These are phyloP conservation scores for Python bivittatus DNA, from an alignment of 2,113 vertebrate species.

Conservation along the genomic window DNA sequence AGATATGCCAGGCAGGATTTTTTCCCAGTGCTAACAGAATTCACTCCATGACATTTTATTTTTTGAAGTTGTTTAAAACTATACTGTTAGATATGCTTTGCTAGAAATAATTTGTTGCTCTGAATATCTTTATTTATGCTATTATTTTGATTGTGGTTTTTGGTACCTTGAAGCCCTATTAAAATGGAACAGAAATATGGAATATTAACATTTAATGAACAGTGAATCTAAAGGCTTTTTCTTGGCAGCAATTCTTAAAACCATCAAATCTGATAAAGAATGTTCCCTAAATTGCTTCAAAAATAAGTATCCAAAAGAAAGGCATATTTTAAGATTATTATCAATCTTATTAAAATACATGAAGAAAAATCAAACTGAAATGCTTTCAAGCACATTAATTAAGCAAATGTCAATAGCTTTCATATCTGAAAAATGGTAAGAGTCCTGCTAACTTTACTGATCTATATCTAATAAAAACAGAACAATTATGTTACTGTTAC, in stretches of 20 bases:
- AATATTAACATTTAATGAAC: not conserved
- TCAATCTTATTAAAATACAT: not conserved
- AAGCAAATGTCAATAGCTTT: not conserved
- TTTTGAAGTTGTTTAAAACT: not conserved
- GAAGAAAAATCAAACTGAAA: not conserved
- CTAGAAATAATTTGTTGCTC: not conserved
- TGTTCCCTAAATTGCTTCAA: not conserved
- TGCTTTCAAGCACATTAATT: not conserved
- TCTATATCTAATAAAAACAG: not conserved
- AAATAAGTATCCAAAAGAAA: rapidly evolving
- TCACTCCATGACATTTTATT: not conserved
- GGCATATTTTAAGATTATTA: rapidly evolving
- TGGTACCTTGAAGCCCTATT: not conserved
- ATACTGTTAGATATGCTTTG: not conserved
- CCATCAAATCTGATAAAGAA: rapidly evolving
- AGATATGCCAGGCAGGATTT: not conserved
- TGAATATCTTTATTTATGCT: not conserved
- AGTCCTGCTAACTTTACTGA: not conserved
- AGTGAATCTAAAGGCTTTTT: not conserved
- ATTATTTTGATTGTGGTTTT: not conserved
- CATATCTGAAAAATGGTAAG: not conserved
- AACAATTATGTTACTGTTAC: not conserved
- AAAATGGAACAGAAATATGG: not conserved
- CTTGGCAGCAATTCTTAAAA: not conserved
- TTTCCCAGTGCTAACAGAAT: not conserved